Conservation (phyloP, 2,113 vertebrate species). For the Myotis davidii region DNA sequence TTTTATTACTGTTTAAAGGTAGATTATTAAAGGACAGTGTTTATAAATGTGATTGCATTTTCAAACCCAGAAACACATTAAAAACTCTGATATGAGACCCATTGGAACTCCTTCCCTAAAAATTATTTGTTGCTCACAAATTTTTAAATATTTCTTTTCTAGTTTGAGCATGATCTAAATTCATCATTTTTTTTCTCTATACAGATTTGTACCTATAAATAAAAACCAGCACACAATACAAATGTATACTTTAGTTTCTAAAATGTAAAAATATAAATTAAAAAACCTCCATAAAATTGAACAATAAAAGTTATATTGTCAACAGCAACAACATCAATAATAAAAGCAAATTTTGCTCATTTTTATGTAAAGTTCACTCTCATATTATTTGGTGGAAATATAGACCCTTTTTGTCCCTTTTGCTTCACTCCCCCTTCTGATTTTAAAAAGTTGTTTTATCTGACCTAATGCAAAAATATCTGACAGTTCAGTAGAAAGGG, state of each 20-base stretch:
- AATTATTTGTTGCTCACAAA: conserved; percentile 93
- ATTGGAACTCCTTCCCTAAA: conserved; percentile 90
- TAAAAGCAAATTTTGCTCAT: conserved; percentile 94
- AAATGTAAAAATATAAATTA: conserved; percentile 85
- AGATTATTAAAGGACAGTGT: neutral
- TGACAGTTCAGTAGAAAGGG: conserved; percentile 89
- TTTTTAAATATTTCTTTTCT: conserved; percentile 86
- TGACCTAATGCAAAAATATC: conserved; percentile 86
- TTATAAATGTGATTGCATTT: neutral
- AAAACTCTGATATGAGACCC: conserved; percentile 19
- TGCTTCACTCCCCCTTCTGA: conserved; percentile 83
- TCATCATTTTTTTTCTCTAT: conserved; percentile 82
- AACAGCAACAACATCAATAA: conserved; percentile 95
- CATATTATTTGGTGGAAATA: conserved; percentile 86
- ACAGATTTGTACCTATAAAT: conserved; percentile 89
- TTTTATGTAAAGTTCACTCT: conserved; percentile 92
- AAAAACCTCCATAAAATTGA: conserved; percentile 82
- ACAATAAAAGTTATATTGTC: conserved; percentile 92
- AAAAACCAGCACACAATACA: conserved; percentile 88
- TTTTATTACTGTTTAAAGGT: neutral
- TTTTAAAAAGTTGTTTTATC: conserved; percentile 86
- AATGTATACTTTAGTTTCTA: conserved; percentile 88
- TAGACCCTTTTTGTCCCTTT: conserved; percentile 84
- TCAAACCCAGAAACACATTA: neutral
- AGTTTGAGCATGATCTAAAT: conserved; percentile 92